These are phyloP conservation scores for Parnassius orleans DNA, from an alignment of 2,888 invertebrate genomes.

Conservation along the genomic window DNA sequence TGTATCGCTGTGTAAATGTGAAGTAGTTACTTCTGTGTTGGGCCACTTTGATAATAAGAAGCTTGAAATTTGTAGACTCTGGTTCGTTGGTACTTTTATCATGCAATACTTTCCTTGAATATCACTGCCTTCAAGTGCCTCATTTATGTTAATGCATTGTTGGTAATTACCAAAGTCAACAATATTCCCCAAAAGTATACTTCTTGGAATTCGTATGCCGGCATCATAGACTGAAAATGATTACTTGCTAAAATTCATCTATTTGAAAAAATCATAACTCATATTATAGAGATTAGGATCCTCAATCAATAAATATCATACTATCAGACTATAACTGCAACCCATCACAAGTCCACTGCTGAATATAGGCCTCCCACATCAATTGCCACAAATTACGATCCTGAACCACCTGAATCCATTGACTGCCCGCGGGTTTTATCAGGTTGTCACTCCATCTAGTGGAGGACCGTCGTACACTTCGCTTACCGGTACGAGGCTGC, in stretches of 20 bases:
- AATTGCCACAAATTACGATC: no score
- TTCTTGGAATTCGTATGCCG: conserved; percentile 62
- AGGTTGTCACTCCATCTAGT: no score
- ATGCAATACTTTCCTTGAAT: conserved; percentile 71
- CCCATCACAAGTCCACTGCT: no score
- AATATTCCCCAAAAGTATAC: conserved; percentile 56
- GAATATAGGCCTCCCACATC: no score
- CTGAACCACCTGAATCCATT: no score
- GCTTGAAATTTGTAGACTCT: conserved; percentile 35
- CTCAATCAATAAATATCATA: no score
- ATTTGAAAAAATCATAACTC: no score
- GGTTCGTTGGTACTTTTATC: conserved; percentile 41
- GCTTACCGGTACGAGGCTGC: no score
- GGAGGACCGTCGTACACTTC: no score
- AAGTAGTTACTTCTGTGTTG: neutral
- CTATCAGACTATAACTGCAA: no score
- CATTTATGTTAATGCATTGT: conserved; percentile 51
- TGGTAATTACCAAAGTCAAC: conserved; percentile 62
- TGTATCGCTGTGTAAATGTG: neutral
- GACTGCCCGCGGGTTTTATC: no score
- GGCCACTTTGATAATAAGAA: neutral
- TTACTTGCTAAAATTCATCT: neutral
- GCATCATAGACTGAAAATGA: conserved; percentile 63
- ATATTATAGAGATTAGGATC: no score
- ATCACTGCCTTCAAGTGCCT: conserved; percentile 35